Evolutionary conservation across 2,113 vertebrate genomes (phyloP), one percentile per base, ranked within the genome.

Genomic region (Chloropsis cyanopogon): DNA sequence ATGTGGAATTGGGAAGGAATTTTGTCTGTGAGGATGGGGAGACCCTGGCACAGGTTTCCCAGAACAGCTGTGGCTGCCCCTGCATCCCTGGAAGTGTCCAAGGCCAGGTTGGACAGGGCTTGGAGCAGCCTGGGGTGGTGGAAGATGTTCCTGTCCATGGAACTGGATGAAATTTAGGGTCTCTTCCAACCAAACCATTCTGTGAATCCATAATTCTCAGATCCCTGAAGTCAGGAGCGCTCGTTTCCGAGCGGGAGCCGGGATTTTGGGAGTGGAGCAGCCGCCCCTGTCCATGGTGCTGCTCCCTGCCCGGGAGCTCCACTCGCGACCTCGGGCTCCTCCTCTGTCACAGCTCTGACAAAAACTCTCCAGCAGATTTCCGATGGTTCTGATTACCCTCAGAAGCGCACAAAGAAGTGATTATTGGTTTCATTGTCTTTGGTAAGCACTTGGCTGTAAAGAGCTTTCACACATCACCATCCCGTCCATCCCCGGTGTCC

Each of bases 241-340:
- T 69, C 18, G 9, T 6, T 2, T 4, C 63, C 0, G 2, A 3
- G 1, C 12, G 1, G 33, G 37, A 42, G 20, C 11, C 0, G 37
- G 44, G 39, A 69, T 52, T 33, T 28, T 9, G 47, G 54, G 47
- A n/a, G 28, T 1, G 23, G 1, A 13, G 64, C 14, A 0, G n/a
- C 29, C 72, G 91, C 16, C 77, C 21, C 96, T 97, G 90, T 96
- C 96, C 96, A 61, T 96, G 96, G 97, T 96, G 8, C 97, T 97
- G 12, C 0, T 24, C 28, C 29, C 39, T 4, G 2, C 11, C 2
- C 10, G 10, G 1, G 9, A 2, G 7, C 42, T 17, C 37, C 13
- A 0, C 25, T 4, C 7, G 2, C 33, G 4, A 24, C 23, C 37
- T 14, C 54, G 2, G 10, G 26, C 57, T n/a, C 28, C 28, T 56